These are phyloP conservation scores for Drosophila leontia DNA, from an alignment of 1,140 invertebrate genomes.

Conservation along the genomic window DNA sequence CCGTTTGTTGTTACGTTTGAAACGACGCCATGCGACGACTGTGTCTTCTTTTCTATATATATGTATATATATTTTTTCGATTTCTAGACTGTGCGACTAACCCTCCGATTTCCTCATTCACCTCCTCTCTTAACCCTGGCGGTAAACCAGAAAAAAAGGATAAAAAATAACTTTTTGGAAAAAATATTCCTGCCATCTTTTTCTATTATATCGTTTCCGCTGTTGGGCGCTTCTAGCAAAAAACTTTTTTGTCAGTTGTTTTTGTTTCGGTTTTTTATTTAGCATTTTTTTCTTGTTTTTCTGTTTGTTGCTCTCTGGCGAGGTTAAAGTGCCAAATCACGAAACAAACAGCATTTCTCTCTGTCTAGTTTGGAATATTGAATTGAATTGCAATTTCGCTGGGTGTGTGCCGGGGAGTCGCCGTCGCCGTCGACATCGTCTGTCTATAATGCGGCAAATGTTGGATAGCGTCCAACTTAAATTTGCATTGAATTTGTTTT, in stretches of 20 bases:
- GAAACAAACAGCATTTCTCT: conserved; percentile 52
- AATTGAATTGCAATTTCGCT: conserved; percentile 75
- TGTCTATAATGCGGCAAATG: conserved; percentile 75
- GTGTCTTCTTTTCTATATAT: conserved; percentile 43
- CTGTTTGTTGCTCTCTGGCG: conserved; percentile 29
- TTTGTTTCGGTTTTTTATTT: conserved; percentile 36
- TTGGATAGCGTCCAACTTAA: conserved; percentile 74
- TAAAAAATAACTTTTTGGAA: conserved; percentile 14
- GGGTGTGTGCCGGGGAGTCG: conserved; percentile 4
- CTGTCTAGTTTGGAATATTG: conserved; percentile 63
- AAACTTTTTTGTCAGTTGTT: conserved; percentile 62
- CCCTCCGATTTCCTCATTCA: neutral
- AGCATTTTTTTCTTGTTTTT: conserved; percentile 18
- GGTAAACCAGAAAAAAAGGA: conserved; percentile 43
- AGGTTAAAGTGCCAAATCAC: conserved; percentile 81
- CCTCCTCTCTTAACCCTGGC: conserved; percentile 9
- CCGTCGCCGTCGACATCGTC: conserved; percentile 6
- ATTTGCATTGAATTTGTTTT: conserved; percentile 75
- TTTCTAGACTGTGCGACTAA: conserved; percentile 58
- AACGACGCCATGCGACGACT: conserved; percentile 42
- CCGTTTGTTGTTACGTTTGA: conserved; percentile 78
- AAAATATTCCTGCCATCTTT: conserved; percentile 77
- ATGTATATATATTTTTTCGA: conserved; percentile 47
- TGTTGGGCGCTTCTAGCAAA: conserved; percentile 49
- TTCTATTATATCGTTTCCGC: conserved; percentile 81